Evolutionary conservation across 2,113 vertebrate species (phyloP), one percentile per base, ranked within the genome.

Genomic region (Lethenteron reissneri): DNA sequence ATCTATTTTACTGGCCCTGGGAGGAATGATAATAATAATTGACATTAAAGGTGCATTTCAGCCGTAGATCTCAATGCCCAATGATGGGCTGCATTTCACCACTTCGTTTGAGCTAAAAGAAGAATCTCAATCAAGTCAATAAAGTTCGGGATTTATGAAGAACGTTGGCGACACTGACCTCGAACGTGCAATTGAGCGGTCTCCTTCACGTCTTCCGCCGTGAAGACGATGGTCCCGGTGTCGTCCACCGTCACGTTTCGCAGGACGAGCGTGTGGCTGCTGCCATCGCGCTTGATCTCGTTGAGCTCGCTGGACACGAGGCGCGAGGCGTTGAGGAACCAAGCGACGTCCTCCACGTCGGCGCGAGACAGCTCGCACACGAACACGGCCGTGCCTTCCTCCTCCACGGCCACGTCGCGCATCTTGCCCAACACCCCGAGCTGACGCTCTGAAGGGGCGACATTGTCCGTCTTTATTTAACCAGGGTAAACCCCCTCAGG

Each of bases 231-330:
- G 0, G 76, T 88, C 57, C 94, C 94, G 0, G 86, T 75, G 5
- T 97, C 90, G 7, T 85, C 81, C 11, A 79, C 83, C 3, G 81
- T 83, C 64, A 95, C 78, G 17, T 87, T 86, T 77, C 88, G 92
- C 71, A 99, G 82, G 0, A 82, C 86, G 73, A 99, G 80, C 0
- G 1, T 84, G 79, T 97, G 91, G 71, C 77, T 75, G 14, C 78
- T 82, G 57, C 86, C 88, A 41, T 84, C 74, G 0, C 80, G 87
- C 69, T 73, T 79, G 80, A 99, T 85, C 76, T 88, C 81, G 1
- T 94, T 96, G 74, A 89, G 84, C 58, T 92, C 89, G 76, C 90
- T 94, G 3, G 83, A 86, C 75, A 83, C 89, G 71, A 99, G 86
- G 5, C 78, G 81, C 1, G 77, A 85, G 75, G 84, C 85, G 0